Evolutionary conservation across 2,797 vertebrate genomes (phyloP).

Genomic region (Dallia pectoralis): DNA sequence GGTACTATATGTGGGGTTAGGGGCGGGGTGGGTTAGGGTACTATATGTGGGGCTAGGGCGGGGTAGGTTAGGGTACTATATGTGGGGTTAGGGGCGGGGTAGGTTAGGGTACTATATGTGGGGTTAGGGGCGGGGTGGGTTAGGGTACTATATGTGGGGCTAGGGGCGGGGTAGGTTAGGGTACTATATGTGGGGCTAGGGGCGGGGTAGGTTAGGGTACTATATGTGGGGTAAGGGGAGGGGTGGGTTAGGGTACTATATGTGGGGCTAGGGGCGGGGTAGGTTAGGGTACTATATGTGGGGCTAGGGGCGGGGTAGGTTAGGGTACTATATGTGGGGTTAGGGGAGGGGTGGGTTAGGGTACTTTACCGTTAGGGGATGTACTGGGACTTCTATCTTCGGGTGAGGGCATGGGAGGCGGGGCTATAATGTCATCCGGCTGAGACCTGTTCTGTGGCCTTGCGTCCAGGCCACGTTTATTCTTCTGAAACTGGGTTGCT

Average conservation of each 20-base stretch:
- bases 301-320: not conserved
- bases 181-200: too few relatives aligned
- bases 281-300: not conserved
- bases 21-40: not conserved
- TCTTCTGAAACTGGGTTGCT: slow-evolving; percentile 83
- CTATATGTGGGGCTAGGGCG: not conserved
- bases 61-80: too few relatives aligned
- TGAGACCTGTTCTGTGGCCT: slow-evolving; percentile 4
- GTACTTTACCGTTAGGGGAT: slow-evolving; percentile 12
- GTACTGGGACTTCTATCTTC: slow-evolving; percentile 33
- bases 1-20: too few relatives aligned
- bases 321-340: too few relatives aligned
- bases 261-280: not conserved
- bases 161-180: too few relatives aligned
- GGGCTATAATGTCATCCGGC: slow-evolving; percentile 5
- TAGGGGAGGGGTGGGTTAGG: not conserved
- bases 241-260: not conserved
- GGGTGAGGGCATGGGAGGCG: not conserved
- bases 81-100: too few relatives aligned
- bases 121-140: too few relatives aligned
- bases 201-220: not conserved
- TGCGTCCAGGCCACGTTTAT: slow-evolving; percentile 65
- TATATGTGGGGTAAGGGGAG: too few relatives aligned
- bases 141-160: too few relatives aligned
- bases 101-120: too few relatives aligned